A percentile compares a stretch with the other conserved stretches of the same genome.
These are phyloP conservation scores for Periparus ater DNA, from an alignment of 2,797 vertebrate species.

Conservation along the genomic window DNA sequence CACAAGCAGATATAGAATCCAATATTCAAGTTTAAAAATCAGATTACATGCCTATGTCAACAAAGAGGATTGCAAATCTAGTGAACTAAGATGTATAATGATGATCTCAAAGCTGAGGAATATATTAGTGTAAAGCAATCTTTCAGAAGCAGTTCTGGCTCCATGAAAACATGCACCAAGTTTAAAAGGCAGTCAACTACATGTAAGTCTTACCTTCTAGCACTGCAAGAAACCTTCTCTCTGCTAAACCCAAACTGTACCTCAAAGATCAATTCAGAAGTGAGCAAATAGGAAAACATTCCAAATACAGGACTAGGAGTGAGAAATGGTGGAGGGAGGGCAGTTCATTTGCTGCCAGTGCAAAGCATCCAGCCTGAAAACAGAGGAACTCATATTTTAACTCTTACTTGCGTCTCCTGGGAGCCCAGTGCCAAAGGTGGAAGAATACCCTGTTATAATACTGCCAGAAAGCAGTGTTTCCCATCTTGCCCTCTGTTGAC, in stretches of 20 bases:
- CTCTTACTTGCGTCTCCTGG: not conserved
- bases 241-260: not conserved
- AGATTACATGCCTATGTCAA: not conserved
- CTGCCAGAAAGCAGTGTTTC: not conserved
- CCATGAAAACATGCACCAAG: not conserved
- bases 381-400: not conserved
- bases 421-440: fast-evolving
- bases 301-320: not conserved
- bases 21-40: not conserved
- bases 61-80: not conserved
- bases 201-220: not conserved
- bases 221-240: not conserved
- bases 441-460: not conserved
- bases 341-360: not conserved
- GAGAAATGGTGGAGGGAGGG: fast-evolving
- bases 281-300: not conserved
- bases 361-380: not conserved
- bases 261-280: not conserved
- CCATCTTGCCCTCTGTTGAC: not conserved
- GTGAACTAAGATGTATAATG: not conserved
- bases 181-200: not conserved
- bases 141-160: not conserved
- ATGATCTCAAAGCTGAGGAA: not conserved
- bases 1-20: not conserved
- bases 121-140: not conserved